phyloP scores from a whole-genome alignment of 2,888 invertebrate genomes.

The Dichetophora obliterata region DNA sequence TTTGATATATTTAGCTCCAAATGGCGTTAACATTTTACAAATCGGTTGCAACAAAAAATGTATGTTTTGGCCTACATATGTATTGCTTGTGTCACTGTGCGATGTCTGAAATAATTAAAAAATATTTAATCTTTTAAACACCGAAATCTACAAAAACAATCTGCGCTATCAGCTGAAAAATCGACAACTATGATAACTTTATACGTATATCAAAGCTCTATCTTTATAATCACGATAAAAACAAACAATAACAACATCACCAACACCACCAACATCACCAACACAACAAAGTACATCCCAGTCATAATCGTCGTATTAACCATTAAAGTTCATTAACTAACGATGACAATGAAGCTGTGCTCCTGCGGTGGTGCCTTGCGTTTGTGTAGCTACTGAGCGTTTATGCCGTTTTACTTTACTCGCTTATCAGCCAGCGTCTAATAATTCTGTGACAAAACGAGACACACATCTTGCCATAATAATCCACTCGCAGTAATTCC shows the following conservation, averaged over 20 bases:
- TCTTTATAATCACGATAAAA: not conserved
- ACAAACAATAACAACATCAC: not conserved
- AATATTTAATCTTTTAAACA: too few relatives aligned
- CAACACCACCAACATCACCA: not conserved
- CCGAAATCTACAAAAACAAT: not conserved
- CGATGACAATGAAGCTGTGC: not conserved
- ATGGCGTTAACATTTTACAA: too few relatives aligned
- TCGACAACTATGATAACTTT: not conserved
- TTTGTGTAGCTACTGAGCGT: not conserved
- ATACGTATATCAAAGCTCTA: too few relatives aligned
- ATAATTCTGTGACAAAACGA: constrained; percentile 15
- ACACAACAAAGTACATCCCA: not conserved
- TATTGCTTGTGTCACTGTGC: too few relatives aligned
- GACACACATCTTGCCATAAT: not conserved
- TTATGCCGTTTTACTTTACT: not conserved
- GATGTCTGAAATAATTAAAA: too few relatives aligned
- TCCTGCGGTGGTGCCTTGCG: too few relatives aligned
- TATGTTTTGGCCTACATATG: too few relatives aligned
- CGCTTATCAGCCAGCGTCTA: constrained; percentile 1
- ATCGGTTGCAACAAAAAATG: too few relatives aligned
- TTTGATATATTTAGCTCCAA: too few relatives aligned
- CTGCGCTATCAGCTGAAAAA: not conserved
- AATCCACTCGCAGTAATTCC: not conserved
- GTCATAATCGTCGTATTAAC: not conserved
- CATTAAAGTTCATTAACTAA: not conserved